phyloP scores from a whole-genome alignment of 2,797 vertebrate species.

The Alcedo atthis region DNA sequence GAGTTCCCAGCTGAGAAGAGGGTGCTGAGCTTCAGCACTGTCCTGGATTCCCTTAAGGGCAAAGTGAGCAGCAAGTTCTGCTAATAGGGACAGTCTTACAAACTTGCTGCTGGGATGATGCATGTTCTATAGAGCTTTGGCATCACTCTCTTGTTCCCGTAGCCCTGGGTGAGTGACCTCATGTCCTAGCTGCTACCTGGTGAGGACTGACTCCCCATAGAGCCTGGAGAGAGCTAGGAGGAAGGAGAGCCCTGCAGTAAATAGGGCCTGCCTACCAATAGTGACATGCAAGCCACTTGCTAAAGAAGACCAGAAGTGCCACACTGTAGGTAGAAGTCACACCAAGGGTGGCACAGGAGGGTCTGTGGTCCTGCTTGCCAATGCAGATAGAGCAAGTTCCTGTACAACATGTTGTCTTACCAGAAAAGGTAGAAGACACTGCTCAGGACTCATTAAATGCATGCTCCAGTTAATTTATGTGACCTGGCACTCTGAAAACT shows the following conservation, averaged over 20 bases:
- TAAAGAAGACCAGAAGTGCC: not conserved
- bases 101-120: not conserved
- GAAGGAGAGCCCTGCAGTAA: not conserved
- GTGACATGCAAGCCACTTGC: not conserved
- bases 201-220: not conserved
- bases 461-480: slow-evolving; percentile 57
- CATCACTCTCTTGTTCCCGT: not conserved
- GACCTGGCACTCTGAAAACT: slow-evolving; percentile 57
- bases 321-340: not conserved
- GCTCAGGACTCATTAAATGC: slow-evolving; percentile 4
- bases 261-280: not conserved
- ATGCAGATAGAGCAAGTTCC: not conserved
- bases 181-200: not conserved
- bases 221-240: not conserved
- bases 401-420: not conserved
- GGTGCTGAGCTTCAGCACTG: not conserved
- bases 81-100: too few relatives aligned
- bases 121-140: not conserved
- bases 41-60: not conserved
- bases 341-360: too few relatives aligned
- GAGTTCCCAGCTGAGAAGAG: not conserved
- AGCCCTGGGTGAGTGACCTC: not conserved
- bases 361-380: not conserved
- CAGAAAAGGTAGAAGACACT: not conserved
- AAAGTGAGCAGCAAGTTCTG: too few relatives aligned